Base-by-base conservation (phyloP, 2,113 vertebrate genomes). In the Lasiurus borealis region DNA sequence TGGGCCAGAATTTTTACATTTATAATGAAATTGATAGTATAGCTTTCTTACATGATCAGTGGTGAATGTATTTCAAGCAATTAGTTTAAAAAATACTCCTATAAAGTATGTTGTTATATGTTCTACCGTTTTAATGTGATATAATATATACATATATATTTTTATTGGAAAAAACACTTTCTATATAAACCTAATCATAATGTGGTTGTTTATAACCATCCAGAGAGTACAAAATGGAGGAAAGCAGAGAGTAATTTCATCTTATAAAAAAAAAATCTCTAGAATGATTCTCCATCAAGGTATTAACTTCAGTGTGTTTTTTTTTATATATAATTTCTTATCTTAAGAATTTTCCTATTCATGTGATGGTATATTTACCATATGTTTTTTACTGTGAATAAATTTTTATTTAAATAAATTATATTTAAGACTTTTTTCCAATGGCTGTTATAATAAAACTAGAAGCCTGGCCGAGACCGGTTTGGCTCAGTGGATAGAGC, bases 231-330 rank as follows among this genome's bases (percentile, higher is more conserved):
- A 71, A 29, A 84, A 44, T 90, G 8, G 21, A 80, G 8, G 6
- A 48, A 2, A 57, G 18, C 52, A 81, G 14, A 54, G 6, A 90
- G 4, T 40, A 71, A n/a, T n/a, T n/a, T n/a, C n/a, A n/a, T n/a
- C n/a, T n/a, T n/a, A n/a, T n/a, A n/a, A n/a, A n/a, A n/a, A n/a
- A 92, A 93, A 90, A 93, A 85, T 89, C 40, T 21, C 18, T 89
- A 46, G 16, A 89, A 36, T 59, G 44, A 52, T 34, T 76, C 6
- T 62, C 34, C n/a, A 75, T 52, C 11, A 50, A 85, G n/a, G 0
- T 77, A 57, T 91, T 88, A 72, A 66, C 15, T 82, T 88, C 69
- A 72, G 29, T 46, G 27, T 48, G 27, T 9, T n/a, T 15, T 69
- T 84, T 19, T 9, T 44, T 92, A 50, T 48, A 59, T 8, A 83